phyloP scores from a whole-genome alignment of 1,140 invertebrate genomes.

The Daktulosphaira vitifoliae region DNA sequence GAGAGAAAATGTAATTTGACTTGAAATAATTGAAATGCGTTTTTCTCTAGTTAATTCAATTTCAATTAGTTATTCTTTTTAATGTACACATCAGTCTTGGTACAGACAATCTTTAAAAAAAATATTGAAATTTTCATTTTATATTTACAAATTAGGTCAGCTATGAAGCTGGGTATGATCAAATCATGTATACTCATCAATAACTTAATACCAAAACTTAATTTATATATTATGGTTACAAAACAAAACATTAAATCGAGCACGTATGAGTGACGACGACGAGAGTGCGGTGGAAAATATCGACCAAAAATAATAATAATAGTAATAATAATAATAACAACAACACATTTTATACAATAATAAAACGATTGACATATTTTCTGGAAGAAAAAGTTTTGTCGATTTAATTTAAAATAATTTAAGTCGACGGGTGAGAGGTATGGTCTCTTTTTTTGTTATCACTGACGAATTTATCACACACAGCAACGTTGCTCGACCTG shows the following conservation, averaged over 20 bases:
- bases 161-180: neutral
- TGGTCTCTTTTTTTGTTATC: too few species aligned
- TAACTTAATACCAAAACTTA: conserved; percentile 26
- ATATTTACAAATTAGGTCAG: neutral
- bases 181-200: conserved; percentile 7
- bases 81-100: conserved; percentile 29
- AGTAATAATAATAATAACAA: neutral
- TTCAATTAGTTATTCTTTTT: too few species aligned
- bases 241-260: neutral
- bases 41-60: too few species aligned
- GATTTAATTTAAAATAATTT: too few species aligned
- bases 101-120: conserved; percentile 9
- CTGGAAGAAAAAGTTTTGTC: too few species aligned
- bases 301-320: neutral
- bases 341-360: neutral
- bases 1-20: too few species aligned
- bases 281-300: too few species aligned
- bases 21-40: too few species aligned
- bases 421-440: too few species aligned
- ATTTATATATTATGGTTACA: conserved; percentile 2
- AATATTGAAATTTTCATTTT: too few species aligned
- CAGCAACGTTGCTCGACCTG: neutral
- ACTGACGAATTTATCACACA: neutral
- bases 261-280: neutral
- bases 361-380: too few species aligned